Conservation (phyloP, 1,140 invertebrate genomes). For the Tyrophagus putrescentiae region DNA sequence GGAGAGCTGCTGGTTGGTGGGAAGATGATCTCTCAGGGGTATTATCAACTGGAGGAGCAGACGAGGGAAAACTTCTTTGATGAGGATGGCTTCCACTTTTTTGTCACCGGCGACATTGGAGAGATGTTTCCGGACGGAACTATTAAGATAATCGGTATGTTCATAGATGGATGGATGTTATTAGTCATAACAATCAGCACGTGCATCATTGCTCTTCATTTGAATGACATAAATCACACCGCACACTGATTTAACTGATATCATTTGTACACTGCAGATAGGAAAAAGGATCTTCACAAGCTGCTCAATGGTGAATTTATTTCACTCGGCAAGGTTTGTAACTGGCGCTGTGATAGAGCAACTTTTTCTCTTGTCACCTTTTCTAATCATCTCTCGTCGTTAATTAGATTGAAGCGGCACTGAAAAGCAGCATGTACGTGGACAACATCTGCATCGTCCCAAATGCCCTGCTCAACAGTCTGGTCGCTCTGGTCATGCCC, state of each 20-base stretch:
- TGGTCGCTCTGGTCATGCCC: conserved; percentile 79
- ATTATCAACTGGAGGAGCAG: conserved; percentile 78
- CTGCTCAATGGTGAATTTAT: conserved; percentile 88
- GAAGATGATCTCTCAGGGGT: conserved; percentile 74
- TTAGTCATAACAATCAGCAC: no score
- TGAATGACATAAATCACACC: no score
- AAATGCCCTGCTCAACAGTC: conserved; percentile 62
- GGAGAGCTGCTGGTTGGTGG: conserved; percentile 90
- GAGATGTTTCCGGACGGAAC: conserved; percentile 79
- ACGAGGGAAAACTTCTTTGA: conserved; percentile 77
- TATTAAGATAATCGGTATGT: conserved; percentile 92
- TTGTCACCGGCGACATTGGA: conserved; percentile 89
- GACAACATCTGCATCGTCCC: conserved; percentile 92
- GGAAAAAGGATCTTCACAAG: conserved; percentile 96
- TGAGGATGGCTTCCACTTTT: conserved; percentile 66
- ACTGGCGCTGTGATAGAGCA: conserved; percentile 44
- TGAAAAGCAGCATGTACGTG: conserved; percentile 80
- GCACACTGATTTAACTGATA: no score
- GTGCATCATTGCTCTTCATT: no score
- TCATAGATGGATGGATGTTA: conserved; percentile 64
- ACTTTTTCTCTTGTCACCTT: conserved; percentile 37
- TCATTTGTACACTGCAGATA: no score
- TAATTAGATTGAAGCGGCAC: conserved; percentile 46
- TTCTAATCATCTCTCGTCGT: conserved; percentile 18
- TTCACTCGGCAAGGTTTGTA: conserved; percentile 36